Percentiles rank a stretch among this genome's conserved stretches.
phyloP scores from a whole-genome alignment of 2,888 invertebrate genomes.

The Phoronis australis region DNA sequence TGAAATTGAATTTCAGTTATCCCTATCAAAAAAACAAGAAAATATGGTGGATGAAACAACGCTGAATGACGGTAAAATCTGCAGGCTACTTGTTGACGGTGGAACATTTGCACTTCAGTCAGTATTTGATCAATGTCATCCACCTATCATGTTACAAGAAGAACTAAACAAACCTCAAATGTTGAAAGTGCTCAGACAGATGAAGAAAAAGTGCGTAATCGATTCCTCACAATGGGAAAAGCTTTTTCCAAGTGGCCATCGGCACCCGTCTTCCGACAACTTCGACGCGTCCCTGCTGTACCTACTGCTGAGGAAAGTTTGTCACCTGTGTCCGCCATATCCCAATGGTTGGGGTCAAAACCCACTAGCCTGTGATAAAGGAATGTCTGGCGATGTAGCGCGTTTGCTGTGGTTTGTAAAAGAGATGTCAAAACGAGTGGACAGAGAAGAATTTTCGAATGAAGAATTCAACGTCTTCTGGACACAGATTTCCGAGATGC shows the following conservation, averaged over 20 bases:
- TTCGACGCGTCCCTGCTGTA: conserved; percentile 31
- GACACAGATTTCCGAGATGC: conserved; percentile 19
- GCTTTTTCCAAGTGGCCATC: conserved; percentile 27
- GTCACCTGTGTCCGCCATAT: conserved; percentile 42
- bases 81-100: conserved; percentile 34
- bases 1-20: too few species aligned
- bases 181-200: conserved; percentile 22
- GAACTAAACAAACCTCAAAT: conserved; percentile 29
- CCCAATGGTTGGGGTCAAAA: conserved; percentile 40
- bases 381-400: conserved; percentile 38
- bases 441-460: neutral
- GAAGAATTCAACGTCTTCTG: neutral
- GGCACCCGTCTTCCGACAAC: conserved; percentile 23
- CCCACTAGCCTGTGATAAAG: conserved; percentile 31
- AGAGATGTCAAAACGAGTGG: conserved; percentile 19
- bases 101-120: conserved; percentile 26
- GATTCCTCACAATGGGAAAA: conserved; percentile 28
- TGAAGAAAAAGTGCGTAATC: conserved; percentile 18
- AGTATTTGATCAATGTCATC: conserved; percentile 35
- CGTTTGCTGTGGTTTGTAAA: conserved; percentile 27
- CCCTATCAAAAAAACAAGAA: too few species aligned
- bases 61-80: too few species aligned
- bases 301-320: conserved; percentile 35
- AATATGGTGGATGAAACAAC: too few species aligned
- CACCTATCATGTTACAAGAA: conserved; percentile 27